These are phyloP conservation scores for Battus philenor DNA, from an alignment of 1,140 invertebrate species.

Conservation along the genomic window DNA sequence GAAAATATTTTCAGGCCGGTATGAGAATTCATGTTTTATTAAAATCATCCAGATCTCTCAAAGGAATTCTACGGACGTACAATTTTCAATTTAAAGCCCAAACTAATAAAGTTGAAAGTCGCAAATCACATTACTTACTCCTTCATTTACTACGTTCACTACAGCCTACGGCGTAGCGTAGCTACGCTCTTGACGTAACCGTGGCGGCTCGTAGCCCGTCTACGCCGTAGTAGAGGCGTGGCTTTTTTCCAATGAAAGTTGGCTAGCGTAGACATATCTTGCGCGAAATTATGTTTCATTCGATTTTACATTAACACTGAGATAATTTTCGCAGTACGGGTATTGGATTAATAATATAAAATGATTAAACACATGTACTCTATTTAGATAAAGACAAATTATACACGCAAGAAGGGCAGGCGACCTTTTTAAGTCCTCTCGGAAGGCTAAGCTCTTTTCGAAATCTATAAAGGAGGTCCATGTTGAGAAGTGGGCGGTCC, in stretches of 20 bases:
- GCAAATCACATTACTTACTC: conserved; percentile 1
- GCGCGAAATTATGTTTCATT: background rate
- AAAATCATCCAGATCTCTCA: conserved; percentile 12
- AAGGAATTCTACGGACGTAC: conserved; percentile 1
- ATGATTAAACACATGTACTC: too few relatives aligned
- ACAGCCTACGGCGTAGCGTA: conserved; percentile 42
- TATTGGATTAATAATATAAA: too few relatives aligned
- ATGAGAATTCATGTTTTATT: conserved; percentile 6
- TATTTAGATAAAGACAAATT: too few relatives aligned
- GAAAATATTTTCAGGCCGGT: background rate
- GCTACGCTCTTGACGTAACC: conserved; percentile 39
- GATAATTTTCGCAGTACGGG: too few relatives aligned
- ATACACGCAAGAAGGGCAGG: too few relatives aligned
- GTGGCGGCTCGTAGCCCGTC: conserved; percentile 43
- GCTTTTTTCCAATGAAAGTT: conserved; percentile 17
- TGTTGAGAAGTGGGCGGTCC: too few relatives aligned
- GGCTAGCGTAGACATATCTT: background rate
- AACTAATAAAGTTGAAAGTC: conserved; percentile 14
- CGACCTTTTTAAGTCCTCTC: too few relatives aligned
- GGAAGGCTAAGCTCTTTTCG: too few relatives aligned
- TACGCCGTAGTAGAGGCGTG: conserved; percentile 41
- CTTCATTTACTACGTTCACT: conserved; percentile 27
- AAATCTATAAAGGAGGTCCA: too few relatives aligned
- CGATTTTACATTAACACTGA: too few relatives aligned
- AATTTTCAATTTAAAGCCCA: background rate